Percentiles rank a stretch among this genome's conserved stretches.
Evolutionary conservation across 53 echinoderm and acorn worm species (phyloP).

Genomic region (Paracentrotus lividus): DNA sequence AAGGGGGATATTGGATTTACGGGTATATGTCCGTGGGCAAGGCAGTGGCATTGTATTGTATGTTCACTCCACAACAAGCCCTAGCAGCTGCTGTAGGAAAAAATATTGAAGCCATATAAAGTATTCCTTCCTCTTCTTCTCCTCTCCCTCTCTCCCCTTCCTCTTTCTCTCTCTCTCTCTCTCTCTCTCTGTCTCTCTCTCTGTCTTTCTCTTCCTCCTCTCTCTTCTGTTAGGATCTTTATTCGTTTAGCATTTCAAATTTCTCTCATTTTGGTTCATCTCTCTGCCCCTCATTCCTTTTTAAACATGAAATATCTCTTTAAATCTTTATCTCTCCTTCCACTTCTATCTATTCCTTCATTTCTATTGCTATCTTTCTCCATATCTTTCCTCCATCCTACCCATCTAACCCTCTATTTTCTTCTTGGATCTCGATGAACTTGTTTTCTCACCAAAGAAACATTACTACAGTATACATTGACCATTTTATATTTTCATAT

Average conservation of each 20-base stretch:
- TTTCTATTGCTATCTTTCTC: too few relatives aligned
- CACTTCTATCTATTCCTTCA: too few relatives aligned
- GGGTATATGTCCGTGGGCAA: constrained; percentile 64
- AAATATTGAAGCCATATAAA: constrained; percentile 24
- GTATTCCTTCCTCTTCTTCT: background rate
- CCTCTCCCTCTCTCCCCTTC: background rate
- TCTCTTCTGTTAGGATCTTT: background rate
- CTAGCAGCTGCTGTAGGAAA: constrained; percentile 57
- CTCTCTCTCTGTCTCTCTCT: background rate
- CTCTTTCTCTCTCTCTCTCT: background rate
- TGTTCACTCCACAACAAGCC: background rate
- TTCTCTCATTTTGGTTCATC: background rate
- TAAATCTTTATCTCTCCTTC: too few relatives aligned
- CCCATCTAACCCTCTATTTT: too few relatives aligned
- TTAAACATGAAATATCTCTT: background rate
- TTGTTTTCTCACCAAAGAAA: background rate
- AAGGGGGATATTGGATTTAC: constrained; percentile 58
- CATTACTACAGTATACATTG: background rate
- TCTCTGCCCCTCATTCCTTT: background rate
- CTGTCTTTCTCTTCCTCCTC: background rate
- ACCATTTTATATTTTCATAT: too few relatives aligned
- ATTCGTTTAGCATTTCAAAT: background rate
- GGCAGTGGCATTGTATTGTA: constrained; percentile 54
- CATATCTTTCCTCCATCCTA: too few relatives aligned
- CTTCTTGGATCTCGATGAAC: background rate